These are phyloP conservation scores for Euthynnus affinis DNA, from an alignment of 2,797 vertebrate genomes.

Conservation along the genomic window DNA sequence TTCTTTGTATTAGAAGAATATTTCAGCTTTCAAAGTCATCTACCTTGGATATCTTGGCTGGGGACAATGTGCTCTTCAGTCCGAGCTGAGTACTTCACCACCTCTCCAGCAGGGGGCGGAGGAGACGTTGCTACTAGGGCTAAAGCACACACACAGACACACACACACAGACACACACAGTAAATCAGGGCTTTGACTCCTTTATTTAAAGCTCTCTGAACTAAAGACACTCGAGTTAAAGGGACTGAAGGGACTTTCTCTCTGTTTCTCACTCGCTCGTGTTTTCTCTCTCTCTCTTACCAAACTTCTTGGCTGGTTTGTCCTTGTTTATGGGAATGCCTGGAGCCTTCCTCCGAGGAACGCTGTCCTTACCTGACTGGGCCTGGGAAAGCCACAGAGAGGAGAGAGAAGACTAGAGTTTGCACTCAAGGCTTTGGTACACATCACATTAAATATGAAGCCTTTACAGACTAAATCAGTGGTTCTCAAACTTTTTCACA, in stretches of 20 bases:
- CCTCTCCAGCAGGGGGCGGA: slow-evolving; percentile 82
- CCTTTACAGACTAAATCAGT: not conserved
- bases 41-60: slow-evolving; percentile 91
- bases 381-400: slow-evolving; percentile 54
- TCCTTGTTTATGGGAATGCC: slow-evolving; percentile 78
- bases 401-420: slow-evolving; percentile 11
- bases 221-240: slow-evolving; percentile 1
- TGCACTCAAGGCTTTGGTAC: slow-evolving; percentile 17
- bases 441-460: not conserved
- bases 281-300: slow-evolving; percentile 72
- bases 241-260: slow-evolving; percentile 12
- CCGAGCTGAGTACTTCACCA: slow-evolving; percentile 87
- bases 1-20: not conserved
- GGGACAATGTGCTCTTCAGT: slow-evolving; percentile 88
- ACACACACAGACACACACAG: slow-evolving; percentile 26
- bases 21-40: not conserved
- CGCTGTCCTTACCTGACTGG: slow-evolving; percentile 74
- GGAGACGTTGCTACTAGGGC: slow-evolving; percentile 77
- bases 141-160: slow-evolving; percentile 47
- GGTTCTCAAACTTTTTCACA: no score
- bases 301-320: slow-evolving; percentile 79
- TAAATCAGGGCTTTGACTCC: slow-evolving; percentile 8
- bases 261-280: not conserved
- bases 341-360: slow-evolving; percentile 79
- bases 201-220: slow-evolving; percentile 5